Conservation (phyloP, 2,113 vertebrate genomes). For the Siniperca chuatsi region DNA sequence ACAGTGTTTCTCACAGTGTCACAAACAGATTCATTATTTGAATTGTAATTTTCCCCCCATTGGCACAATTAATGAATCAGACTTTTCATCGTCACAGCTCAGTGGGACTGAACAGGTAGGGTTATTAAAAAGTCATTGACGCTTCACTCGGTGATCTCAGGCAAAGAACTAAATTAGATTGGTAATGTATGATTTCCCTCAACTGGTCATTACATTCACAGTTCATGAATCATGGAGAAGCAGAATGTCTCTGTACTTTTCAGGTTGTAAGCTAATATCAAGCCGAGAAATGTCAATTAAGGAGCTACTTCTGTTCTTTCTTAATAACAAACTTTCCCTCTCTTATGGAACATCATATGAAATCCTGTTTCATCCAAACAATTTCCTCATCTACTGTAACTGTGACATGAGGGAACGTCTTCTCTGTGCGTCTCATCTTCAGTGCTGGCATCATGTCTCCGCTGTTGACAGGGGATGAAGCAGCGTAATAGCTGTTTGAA, state of each 20-base stretch:
- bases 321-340: neutral
- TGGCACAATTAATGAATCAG: constrained; percentile 75
- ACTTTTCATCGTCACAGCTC: constrained; percentile 69
- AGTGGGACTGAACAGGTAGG: constrained; percentile 69
- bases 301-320: neutral
- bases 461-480: constrained; percentile 60
- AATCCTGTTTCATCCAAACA: constrained; percentile 13
- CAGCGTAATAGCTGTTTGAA: constrained; percentile 47
- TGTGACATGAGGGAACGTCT: constrained; percentile 21
- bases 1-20: constrained; percentile 37
- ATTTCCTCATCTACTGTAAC: constrained; percentile 3
- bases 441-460: constrained; percentile 24
- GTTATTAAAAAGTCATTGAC: constrained; percentile 81
- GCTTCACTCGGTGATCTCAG: constrained; percentile 66
- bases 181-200: constrained; percentile 71
- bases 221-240: constrained; percentile 39
- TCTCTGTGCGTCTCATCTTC: constrained; percentile 7
- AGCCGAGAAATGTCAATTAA: constrained; percentile 7
- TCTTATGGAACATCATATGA: constrained; percentile 17
- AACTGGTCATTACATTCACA: constrained; percentile 59
- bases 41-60: constrained; percentile 63
- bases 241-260: constrained; percentile 25
- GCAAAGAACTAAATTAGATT: constrained; percentile 68
- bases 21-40: constrained; percentile 74
- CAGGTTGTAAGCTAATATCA: constrained; percentile 27